Conservation (phyloP, 2,113 vertebrate genomes). For the Cheilinus undulatus region DNA sequence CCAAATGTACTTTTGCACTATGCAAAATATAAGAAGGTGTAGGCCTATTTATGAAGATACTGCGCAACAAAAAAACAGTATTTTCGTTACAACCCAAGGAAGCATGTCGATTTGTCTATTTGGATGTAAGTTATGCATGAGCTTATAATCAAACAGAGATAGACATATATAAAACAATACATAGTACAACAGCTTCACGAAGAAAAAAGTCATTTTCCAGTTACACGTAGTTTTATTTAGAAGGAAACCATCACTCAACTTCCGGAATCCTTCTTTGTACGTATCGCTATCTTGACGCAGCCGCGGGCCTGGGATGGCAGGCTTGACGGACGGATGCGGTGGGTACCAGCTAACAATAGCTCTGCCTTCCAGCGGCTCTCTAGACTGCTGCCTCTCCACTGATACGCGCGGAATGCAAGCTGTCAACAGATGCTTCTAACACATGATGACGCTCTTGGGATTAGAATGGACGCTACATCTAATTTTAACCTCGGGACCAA, state of each 20-base stretch:
- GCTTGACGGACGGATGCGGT: constrained; percentile 83
- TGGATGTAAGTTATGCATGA: too few relatives aligned
- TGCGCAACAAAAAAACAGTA: too few relatives aligned
- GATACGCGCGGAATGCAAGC: constrained; percentile 93
- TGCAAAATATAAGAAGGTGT: too few relatives aligned
- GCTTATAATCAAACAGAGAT: too few relatives aligned
- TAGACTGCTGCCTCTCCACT: constrained; percentile 88
- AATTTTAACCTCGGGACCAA: constrained; percentile 90
- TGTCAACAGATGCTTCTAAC: constrained; percentile 97
- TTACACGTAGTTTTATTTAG: constrained; percentile 20
- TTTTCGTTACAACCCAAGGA: too few relatives aligned
- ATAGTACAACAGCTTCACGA: too few relatives aligned
- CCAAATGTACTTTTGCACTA: too few relatives aligned
- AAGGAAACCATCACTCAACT: not conserved
- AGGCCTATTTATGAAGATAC: too few relatives aligned
- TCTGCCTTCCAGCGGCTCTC: constrained; percentile 74
- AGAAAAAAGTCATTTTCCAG: too few relatives aligned
- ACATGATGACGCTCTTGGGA: constrained; percentile 90
- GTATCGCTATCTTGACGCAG: not conserved
- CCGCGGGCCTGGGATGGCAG: constrained; percentile 9
- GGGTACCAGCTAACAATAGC: constrained; percentile 87
- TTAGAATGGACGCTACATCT: constrained; percentile 90
- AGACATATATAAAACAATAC: too few relatives aligned
- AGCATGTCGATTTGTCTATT: too few relatives aligned
- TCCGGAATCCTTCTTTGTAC: not conserved